These are phyloP conservation scores for Danio choprae DNA, from an alignment of 2,797 vertebrate species.

Conservation along the genomic window DNA sequence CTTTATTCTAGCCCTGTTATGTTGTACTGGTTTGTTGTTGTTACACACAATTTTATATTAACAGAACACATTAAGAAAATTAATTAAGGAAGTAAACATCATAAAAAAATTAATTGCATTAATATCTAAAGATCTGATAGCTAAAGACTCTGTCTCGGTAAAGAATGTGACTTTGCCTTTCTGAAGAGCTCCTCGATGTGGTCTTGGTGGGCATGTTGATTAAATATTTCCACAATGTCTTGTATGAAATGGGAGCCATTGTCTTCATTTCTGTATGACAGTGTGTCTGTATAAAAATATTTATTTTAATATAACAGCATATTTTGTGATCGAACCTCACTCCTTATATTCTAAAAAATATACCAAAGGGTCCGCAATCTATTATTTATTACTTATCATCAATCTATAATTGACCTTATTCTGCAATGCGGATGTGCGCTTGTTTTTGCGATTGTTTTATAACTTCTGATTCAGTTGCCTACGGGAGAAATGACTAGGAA, in stretches of 20 bases:
- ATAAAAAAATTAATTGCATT: neutral
- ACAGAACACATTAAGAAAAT: neutral
- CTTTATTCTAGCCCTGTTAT: neutral
- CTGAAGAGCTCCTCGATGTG: conserved; percentile 56
- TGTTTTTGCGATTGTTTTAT: too few relatives aligned
- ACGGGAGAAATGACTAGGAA: too few relatives aligned
- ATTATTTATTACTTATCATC: too few relatives aligned
- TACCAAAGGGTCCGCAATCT: neutral
- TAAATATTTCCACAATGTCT: conserved; percentile 53
- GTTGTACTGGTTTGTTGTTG: neutral
- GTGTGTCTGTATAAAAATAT: too few relatives aligned
- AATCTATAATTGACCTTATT: too few relatives aligned
- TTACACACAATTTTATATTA: neutral
- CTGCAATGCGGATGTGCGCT: too few relatives aligned
- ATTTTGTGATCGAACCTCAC: neutral
- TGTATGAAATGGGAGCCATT: conserved; percentile 51
- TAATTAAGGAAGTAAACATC: neutral
- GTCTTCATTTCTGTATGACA: conserved; percentile 25
- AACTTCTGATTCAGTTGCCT: too few relatives aligned
- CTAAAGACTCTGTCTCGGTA: too few relatives aligned
- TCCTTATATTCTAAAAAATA: neutral
- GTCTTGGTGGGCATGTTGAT: conserved; percentile 38
- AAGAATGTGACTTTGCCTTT: conserved; percentile 42
- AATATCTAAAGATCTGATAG: neutral
- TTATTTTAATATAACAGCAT: too few relatives aligned